Conservation (phyloP, 2,888 invertebrate genomes). For the Drosophila silvestris region DNA sequence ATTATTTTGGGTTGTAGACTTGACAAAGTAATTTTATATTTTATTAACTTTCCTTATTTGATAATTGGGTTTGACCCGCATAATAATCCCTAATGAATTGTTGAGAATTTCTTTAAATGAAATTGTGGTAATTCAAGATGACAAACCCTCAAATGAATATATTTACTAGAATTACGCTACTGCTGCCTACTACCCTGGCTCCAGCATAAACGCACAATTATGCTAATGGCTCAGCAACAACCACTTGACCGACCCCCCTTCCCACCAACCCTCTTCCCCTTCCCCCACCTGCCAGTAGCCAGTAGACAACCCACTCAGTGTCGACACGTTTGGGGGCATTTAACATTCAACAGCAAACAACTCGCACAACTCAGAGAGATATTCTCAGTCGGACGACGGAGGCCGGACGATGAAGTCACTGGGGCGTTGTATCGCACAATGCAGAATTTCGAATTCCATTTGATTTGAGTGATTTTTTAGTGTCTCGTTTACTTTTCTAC, state of each 20-base stretch:
- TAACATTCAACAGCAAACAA: constrained; percentile 18
- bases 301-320: constrained; percentile 41
- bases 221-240: constrained; percentile 62
- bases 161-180: constrained; percentile 27
- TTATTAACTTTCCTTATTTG: not conserved
- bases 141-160: constrained; percentile 18
- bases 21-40: not conserved
- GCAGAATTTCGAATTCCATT: constrained; percentile 24
- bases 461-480: constrained; percentile 25
- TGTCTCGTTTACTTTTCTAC: constrained; percentile 8
- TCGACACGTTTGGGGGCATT: constrained; percentile 34
- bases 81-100: constrained; percentile 24
- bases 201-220: constrained; percentile 59
- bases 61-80: constrained; percentile 20
- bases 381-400: constrained; percentile 44
- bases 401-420: constrained; percentile 71
- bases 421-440: constrained; percentile 60
- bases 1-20: not conserved
- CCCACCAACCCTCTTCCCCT: not conserved
- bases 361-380: constrained; percentile 27
- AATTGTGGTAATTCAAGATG: constrained; percentile 35
- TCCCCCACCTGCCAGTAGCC: constrained; percentile 9
- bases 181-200: constrained; percentile 13
- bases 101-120: constrained; percentile 32
- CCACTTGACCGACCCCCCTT: constrained; percentile 40